phyloP scores from a whole-genome alignment of 2,113 vertebrate genomes.

The Pterocles orientalis region DNA sequence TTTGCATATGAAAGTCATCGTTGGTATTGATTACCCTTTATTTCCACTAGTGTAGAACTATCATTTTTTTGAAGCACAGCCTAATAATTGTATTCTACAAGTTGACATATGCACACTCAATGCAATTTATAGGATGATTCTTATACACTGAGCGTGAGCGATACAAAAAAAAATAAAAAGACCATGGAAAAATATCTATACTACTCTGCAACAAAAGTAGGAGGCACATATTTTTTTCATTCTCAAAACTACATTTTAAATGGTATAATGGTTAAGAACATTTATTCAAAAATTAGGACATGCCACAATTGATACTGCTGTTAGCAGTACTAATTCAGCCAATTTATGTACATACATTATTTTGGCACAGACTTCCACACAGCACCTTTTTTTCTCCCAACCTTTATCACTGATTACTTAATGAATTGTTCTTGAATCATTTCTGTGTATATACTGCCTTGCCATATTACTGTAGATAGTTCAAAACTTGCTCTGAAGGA shows the following conservation, averaged over 20 bases:
- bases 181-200: not conserved
- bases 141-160: not conserved
- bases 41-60: conserved; percentile 31
- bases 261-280: not conserved
- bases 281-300: not conserved
- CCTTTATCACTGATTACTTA: not conserved
- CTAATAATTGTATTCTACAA: conserved; percentile 32
- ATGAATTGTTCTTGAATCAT: not conserved
- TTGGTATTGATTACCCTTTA: not conserved
- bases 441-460: not conserved
- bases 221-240: not conserved
- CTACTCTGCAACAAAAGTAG: not conserved
- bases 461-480: not conserved
- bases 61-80: conserved; percentile 23
- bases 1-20: conserved; percentile 46
- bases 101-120: not conserved
- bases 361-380: not conserved
- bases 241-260: not conserved
- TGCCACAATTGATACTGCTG: not conserved
- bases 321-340: not conserved
- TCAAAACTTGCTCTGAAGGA: not conserved
- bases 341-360: not conserved
- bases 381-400: not conserved
- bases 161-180: not conserved
- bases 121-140: not conserved